Conservation (phyloP, 1,140 invertebrate genomes). For the Saccostrea echinata region DNA sequence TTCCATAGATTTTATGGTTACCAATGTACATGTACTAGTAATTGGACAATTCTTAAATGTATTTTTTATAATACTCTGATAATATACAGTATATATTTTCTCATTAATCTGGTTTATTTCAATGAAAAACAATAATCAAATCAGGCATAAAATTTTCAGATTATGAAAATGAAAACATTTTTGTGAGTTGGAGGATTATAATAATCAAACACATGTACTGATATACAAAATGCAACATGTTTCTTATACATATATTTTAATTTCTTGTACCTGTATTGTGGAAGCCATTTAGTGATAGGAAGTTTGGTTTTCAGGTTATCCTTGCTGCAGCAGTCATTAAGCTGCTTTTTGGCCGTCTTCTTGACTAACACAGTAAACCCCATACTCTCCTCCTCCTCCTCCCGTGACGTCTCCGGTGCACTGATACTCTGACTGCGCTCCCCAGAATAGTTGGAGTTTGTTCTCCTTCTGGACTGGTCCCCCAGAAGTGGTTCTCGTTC, state of each 20-base stretch:
- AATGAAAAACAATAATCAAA: no score
- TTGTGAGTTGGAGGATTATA: background rate
- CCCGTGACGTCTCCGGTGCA: background rate
- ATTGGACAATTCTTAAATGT: no score
- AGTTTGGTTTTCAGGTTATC: conserved; percentile 67
- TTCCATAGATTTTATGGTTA: no score
- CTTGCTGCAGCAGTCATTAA: conserved; percentile 61
- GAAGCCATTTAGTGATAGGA: conserved; percentile 73
- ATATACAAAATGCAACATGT: background rate
- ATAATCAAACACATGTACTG: background rate
- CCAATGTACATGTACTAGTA: no score
- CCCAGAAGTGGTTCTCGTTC: conserved; percentile 56
- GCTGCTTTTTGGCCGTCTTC: conserved; percentile 48
- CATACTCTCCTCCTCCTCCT: conserved; percentile 5
- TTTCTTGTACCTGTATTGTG: conserved; percentile 70
- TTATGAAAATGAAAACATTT: no score
- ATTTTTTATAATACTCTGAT: no score
- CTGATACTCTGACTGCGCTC: background rate
- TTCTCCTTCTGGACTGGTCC: conserved; percentile 1
- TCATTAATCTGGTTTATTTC: no score
- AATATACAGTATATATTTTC: no score
- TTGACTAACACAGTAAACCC: conserved; percentile 35
- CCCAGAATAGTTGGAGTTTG: background rate
- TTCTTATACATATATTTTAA: background rate
- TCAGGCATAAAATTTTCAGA: no score